These are phyloP conservation scores for Spisula solida DNA, from an alignment of 2,888 invertebrate species.

Conservation along the genomic window DNA sequence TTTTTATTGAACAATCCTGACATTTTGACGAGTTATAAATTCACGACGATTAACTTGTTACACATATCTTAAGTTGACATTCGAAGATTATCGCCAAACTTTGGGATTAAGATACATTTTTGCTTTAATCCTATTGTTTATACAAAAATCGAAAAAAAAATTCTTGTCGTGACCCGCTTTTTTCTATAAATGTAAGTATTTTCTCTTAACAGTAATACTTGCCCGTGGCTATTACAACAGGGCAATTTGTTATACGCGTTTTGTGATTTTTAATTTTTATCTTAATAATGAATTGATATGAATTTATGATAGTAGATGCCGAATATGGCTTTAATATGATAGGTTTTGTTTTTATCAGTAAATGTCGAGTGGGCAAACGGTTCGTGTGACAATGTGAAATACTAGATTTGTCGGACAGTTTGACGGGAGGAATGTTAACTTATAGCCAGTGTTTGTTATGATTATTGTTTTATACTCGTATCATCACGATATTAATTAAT, in stretches of 20 bases:
- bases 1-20: constrained; percentile 4
- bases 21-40: not conserved
- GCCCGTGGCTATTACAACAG: not conserved
- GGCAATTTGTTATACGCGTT: not conserved
- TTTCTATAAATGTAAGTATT: constrained; percentile 1
- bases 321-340: constrained; percentile 36
- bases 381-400: constrained; percentile 37
- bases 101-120: constrained; percentile 33
- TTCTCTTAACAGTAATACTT: constrained; percentile 17
- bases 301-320: constrained; percentile 33
- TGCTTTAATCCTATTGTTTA: constrained; percentile 40
- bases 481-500: constrained; percentile 23
- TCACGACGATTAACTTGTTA: constrained; percentile 2
- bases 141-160: constrained; percentile 17
- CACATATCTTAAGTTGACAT: constrained; percentile 7
- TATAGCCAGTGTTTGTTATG: not conserved
- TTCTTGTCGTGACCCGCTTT: constrained; percentile 12
- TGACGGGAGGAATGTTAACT: not conserved
- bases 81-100: constrained; percentile 29
- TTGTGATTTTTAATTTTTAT: constrained; percentile 34
- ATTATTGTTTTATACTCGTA: not conserved
- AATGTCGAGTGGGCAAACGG: constrained; percentile 17
- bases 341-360: constrained; percentile 36
- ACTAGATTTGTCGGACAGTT: not conserved
- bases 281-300: constrained; percentile 47